Evolutionary conservation across 2,888 invertebrate species (phyloP).

Genomic region (Trachelus tabidus): DNA sequence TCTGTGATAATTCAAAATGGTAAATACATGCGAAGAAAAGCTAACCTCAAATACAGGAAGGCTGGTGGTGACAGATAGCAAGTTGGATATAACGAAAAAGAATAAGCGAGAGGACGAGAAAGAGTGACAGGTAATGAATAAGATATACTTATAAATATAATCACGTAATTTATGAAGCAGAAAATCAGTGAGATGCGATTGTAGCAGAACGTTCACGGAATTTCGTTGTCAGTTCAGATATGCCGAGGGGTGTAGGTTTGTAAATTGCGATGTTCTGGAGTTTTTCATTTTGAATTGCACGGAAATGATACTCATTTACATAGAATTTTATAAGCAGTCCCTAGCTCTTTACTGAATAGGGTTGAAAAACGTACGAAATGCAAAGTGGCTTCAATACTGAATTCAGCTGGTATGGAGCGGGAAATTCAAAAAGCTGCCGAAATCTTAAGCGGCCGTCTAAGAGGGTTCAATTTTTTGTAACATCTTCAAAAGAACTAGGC

Average conservation of each 20-base stretch:
- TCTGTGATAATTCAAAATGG: not conserved
- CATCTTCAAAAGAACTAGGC: not conserved
- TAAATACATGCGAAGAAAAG: not conserved
- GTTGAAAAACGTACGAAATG: not conserved
- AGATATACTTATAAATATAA: not conserved
- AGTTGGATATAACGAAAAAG: not conserved
- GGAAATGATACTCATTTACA: no score
- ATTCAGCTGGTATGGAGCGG: not conserved
- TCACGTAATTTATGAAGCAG: not conserved
- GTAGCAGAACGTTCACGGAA: not conserved
- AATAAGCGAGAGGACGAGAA: not conserved
- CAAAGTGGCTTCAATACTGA: not conserved
- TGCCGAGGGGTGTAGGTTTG: not conserved
- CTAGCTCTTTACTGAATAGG: not conserved
- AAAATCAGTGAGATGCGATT: not conserved
- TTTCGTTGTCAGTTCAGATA: not conserved
- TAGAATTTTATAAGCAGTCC: no score
- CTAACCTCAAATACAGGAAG: not conserved
- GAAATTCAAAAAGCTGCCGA: not conserved
- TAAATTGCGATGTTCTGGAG: not conserved
- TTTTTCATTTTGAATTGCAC: not conserved
- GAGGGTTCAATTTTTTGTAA: not conserved
- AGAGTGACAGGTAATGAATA: not conserved
- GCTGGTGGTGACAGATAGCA: not conserved
- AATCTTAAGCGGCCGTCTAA: not conserved